These are phyloP conservation scores for Mirounga angustirostris DNA, from an alignment of 2,113 vertebrate genomes.

Conservation along the genomic window DNA sequence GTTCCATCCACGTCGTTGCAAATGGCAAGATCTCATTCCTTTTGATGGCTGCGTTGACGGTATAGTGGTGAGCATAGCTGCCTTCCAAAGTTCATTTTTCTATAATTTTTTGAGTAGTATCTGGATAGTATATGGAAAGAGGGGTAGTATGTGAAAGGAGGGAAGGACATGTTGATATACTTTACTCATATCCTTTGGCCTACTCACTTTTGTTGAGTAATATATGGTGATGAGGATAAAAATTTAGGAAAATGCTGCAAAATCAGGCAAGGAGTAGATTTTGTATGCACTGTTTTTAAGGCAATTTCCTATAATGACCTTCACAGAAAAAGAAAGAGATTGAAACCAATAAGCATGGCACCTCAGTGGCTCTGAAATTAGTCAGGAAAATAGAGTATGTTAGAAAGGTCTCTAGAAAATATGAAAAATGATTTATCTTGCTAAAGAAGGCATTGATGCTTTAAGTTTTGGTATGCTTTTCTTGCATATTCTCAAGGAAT, in stretches of 20 bases:
- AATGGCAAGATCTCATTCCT: too few relatives aligned
- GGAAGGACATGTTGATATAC: neutral
- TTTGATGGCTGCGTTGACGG: conserved; percentile 78
- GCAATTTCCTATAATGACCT: conserved; percentile 49
- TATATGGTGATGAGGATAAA: conserved; percentile 9
- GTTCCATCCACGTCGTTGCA: too few relatives aligned
- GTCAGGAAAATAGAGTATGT: neutral
- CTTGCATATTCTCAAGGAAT: conserved; percentile 36
- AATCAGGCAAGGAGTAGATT: neutral
- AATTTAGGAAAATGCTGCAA: neutral
- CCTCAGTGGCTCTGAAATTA: conserved; percentile 30
- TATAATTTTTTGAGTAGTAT: neutral
- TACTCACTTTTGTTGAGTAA: neutral
- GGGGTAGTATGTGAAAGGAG: neutral
- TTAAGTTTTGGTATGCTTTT: neutral
- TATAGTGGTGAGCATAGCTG: conserved; percentile 90
- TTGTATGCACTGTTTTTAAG: neutral
- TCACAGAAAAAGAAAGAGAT: conserved; percentile 52
- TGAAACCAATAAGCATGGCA: neutral
- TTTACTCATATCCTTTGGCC: neutral
- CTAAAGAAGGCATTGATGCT: neutral
- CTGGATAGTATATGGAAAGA: neutral
- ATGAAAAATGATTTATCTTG: neutral
- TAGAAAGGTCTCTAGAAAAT: neutral
- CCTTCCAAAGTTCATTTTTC: conserved; percentile 82